These are phyloP conservation scores for Vandiemenella viatica DNA, from an alignment of 2,888 invertebrate species.

Conservation along the genomic window DNA sequence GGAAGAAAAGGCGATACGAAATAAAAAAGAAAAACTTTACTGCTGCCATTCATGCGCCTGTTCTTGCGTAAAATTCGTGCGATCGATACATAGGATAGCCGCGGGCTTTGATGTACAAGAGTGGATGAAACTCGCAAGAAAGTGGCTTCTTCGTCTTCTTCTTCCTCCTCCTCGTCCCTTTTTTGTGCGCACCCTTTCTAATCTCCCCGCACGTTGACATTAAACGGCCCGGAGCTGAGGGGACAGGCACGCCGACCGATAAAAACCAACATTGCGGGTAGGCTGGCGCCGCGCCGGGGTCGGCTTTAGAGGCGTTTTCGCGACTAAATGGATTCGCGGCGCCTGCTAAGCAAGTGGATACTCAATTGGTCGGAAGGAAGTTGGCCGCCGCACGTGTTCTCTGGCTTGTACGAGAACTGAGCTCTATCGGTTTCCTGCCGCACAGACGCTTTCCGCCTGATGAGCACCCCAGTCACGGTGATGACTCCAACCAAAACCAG, in stretches of 20 bases:
- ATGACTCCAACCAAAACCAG: too few species aligned
- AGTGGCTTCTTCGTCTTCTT: neutral
- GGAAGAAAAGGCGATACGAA: neutral
- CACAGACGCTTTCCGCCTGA: too few species aligned
- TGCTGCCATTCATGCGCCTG: neutral
- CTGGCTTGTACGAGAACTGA: too few species aligned
- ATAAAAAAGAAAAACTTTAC: neutral
- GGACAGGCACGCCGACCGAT: neutral
- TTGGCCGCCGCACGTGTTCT: too few species aligned
- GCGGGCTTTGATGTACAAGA: too few species aligned
- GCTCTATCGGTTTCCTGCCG: too few species aligned
- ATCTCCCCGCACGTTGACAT: neutral
- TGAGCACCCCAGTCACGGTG: too few species aligned
- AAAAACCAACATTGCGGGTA: neutral
- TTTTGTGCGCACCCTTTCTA: too few species aligned
- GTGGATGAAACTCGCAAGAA: too few species aligned
- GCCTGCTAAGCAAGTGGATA: too few species aligned
- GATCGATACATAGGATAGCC: neutral
- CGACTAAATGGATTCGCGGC: neutral
- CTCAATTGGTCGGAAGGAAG: neutral
- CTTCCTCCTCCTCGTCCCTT: neutral
- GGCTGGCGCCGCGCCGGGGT: neutral
- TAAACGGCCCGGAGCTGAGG: neutral
- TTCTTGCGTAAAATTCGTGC: neutral
- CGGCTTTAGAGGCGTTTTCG: too few species aligned